A percentile compares a stretch with the other conserved stretches of the same genome.
These are phyloP conservation scores for Maccullochella peelii DNA, from an alignment of 2,113 vertebrate genomes.

Conservation along the genomic window DNA sequence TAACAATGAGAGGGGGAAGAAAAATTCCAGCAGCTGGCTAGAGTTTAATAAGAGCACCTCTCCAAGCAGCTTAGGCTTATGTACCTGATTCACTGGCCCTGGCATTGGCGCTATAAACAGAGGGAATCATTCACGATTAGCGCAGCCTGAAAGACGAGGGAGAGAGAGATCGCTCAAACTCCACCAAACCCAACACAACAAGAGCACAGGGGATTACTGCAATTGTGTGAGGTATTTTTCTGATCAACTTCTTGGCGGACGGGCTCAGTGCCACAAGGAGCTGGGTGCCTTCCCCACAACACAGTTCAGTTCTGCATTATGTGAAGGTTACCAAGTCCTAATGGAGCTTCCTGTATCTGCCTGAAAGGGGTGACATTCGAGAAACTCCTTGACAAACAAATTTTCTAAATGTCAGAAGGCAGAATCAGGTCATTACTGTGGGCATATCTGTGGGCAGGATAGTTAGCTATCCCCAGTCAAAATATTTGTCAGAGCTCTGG, in stretches of 20 bases:
- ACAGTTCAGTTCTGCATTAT: conserved; percentile 62
- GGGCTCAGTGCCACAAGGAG: conserved; percentile 56
- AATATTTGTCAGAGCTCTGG: conserved; percentile 8
- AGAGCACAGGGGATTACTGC: conserved; percentile 72
- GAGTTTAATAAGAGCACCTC: conserved; percentile 84
- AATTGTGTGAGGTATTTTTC: conserved; percentile 82
- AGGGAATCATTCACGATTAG: conserved; percentile 81
- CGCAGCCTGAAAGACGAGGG: conserved; percentile 69
- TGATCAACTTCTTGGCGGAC: conserved; percentile 75
- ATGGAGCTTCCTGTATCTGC: neutral
- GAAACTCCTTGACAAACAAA: conserved; percentile 46
- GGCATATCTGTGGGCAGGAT: conserved; percentile 19
- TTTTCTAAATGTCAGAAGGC: conserved; percentile 50
- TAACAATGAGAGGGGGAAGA: conserved; percentile 83
- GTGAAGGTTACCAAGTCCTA: conserved; percentile 66
- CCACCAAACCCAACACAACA: conserved; percentile 63
- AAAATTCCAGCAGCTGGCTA: conserved; percentile 84
- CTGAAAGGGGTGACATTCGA: conserved; percentile 36
- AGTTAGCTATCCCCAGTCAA: conserved; percentile 9
- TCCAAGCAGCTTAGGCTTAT: conserved; percentile 85
- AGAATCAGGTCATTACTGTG: conserved; percentile 34
- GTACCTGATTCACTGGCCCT: conserved; percentile 82
- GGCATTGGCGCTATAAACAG: conserved; percentile 76
- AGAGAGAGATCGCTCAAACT: conserved; percentile 65
- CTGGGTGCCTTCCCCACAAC: conserved; percentile 47